phyloP scores from a whole-genome alignment of 2,888 invertebrate species.

The Bugulina stolonifera region DNA sequence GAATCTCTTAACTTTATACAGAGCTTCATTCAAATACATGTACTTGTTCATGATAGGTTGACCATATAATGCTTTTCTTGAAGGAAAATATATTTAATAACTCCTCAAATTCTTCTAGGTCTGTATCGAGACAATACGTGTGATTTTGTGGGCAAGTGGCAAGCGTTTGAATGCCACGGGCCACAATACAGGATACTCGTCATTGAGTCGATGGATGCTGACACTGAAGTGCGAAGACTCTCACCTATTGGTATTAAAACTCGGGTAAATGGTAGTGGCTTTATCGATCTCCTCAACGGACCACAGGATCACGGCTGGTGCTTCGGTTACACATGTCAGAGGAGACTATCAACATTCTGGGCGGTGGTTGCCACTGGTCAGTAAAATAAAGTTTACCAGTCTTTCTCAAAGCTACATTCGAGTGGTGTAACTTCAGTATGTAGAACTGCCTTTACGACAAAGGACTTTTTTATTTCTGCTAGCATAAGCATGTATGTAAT shows the following conservation, averaged over 20 bases:
- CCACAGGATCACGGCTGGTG: slow-evolving; percentile 29
- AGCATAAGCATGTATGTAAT: too few species aligned
- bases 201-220: slow-evolving; percentile 47
- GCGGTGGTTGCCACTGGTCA: slow-evolving; percentile 24
- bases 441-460: too few species aligned
- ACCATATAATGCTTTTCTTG: too few species aligned
- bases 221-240: slow-evolving; percentile 46
- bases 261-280: slow-evolving; percentile 27
- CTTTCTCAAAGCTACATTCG: too few species aligned
- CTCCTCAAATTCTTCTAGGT: too few species aligned
- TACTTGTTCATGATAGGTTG: too few species aligned
- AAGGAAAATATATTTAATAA: too few species aligned
- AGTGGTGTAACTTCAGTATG: too few species aligned
- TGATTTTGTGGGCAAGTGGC: slow-evolving; percentile 33
- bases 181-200: slow-evolving; percentile 38
- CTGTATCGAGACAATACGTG: slow-evolving; percentile 38
- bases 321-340: slow-evolving; percentile 28
- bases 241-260: slow-evolving; percentile 43
- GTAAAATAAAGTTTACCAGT: too few species aligned
- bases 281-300: slow-evolving; percentile 27
- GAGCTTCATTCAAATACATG: too few species aligned
- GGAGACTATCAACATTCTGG: slow-evolving; percentile 28
- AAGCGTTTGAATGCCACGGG: slow-evolving; percentile 39
- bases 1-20: too few species aligned
- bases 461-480: too few species aligned